A percentile compares a stretch with the other conserved stretches of the same genome.
Evolutionary conservation across 2,888 invertebrate species (phyloP).

Genomic region (Neoascia interrupta): DNA sequence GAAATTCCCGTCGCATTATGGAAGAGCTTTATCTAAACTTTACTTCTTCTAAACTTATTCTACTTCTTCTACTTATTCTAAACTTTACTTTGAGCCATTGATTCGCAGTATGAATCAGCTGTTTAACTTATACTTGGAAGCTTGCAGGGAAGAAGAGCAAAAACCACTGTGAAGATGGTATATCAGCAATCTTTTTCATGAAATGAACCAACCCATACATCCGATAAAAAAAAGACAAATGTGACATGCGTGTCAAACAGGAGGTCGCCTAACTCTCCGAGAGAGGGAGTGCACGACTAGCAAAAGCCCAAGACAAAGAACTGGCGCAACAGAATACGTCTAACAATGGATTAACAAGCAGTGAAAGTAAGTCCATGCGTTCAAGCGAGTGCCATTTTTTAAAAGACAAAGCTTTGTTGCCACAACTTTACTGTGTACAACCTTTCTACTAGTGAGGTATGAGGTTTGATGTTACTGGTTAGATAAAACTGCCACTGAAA

Average conservation of each 20-base stretch:
- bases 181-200: conserved; percentile 12
- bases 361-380: conserved; percentile 45
- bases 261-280: conserved; percentile 3
- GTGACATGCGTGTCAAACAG: background rate
- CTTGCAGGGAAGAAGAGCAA: conserved; percentile 7
- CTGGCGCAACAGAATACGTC: conserved; percentile 9
- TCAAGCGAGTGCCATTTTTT: conserved; percentile 32
- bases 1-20: background rate
- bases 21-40: background rate
- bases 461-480: conserved; percentile 43
- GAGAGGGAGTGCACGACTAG: conserved; percentile 2
- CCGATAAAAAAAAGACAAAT: conserved; percentile 10
- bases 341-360: conserved; percentile 21
- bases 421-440: conserved; percentile 38
- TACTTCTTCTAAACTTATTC: too few species aligned
- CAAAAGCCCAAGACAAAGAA: conserved; percentile 8
- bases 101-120: conserved; percentile 11
- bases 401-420: too few species aligned
- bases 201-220: conserved; percentile 15
- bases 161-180: conserved; percentile 18
- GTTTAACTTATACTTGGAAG: conserved; percentile 6
- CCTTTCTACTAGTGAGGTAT: conserved; percentile 20
- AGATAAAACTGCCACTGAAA: conserved; percentile 31
- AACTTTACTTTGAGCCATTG: conserved; percentile 10
- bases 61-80: too few species aligned